phyloP scores from a whole-genome alignment of 1,140 invertebrate genomes.

The Pygmarrhopalites habei region DNA sequence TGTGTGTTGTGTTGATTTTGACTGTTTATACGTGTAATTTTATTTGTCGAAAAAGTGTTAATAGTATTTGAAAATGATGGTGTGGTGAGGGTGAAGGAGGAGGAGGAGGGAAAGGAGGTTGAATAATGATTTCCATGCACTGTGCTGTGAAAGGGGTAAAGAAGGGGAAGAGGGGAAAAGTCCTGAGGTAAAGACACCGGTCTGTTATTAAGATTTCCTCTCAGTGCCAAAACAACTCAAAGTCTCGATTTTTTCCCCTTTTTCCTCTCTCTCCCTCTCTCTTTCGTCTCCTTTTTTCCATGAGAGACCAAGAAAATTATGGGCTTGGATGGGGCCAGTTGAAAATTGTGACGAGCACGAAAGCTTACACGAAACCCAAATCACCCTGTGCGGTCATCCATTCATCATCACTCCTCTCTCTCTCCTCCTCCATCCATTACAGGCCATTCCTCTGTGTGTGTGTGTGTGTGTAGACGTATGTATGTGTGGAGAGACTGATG shows the following conservation, averaged over 20 bases:
- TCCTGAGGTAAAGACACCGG: slow-evolving; percentile 9
- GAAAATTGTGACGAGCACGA: slow-evolving; percentile 18
- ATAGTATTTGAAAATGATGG: background rate
- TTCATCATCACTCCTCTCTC: background rate
- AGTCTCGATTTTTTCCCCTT: too few species aligned
- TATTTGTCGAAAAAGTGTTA: slow-evolving; percentile 3
- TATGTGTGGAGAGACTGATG: background rate
- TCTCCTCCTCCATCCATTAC: background rate
- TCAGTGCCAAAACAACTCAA: slow-evolving; percentile 5
- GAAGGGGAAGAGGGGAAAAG: background rate
- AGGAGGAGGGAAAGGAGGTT: background rate
- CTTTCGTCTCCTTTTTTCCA: too few species aligned
- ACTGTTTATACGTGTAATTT: slow-evolving; percentile 11
- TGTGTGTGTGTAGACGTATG: background rate
- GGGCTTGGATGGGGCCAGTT: background rate
- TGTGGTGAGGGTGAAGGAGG: background rate
- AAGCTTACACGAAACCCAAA: background rate
- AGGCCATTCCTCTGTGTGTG: too few species aligned
- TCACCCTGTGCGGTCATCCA: slow-evolving; percentile 14
- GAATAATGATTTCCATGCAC: too few species aligned
- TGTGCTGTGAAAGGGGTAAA: too few species aligned
- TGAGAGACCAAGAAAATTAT: slow-evolving; percentile 10
- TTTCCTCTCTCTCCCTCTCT: background rate
- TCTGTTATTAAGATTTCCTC: slow-evolving; percentile 13
- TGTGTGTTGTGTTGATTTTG: too few species aligned